Evolutionary conservation across 2,888 invertebrate genomes (phyloP), one percentile per base, ranked within the genome.

Genomic region (Hymenopus coronatus): DNA sequence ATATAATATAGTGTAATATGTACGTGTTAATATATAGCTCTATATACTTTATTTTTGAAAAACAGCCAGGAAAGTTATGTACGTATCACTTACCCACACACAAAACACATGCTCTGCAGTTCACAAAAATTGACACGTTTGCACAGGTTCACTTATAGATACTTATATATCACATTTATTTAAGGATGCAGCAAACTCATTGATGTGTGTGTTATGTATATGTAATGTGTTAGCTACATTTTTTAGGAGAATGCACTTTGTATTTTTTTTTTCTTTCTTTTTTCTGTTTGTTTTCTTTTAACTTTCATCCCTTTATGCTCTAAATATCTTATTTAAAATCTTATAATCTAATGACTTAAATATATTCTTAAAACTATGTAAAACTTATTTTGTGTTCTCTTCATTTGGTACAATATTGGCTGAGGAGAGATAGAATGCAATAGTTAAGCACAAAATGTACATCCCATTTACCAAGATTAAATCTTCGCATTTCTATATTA

Each of bases 371-470:
- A 90, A 89, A 89, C 90, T 90, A 90, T 90, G 88, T 90, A 90
- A 90, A 90, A 89, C 82, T 84, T 82, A 85, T 87, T 89, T 86
- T 90, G 85, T 89, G 89, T 89, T 90, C 90, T 90, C 90, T 90
- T 91, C 89, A 90, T 91, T 91, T 91, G 91, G 91, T 91, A 90
- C 91, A 91, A 91, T 88, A 91, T 91, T 91, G 91, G 91, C 91
- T 90, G 90, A 91, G 90, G 88, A 83, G 30, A 87, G 82, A 70
- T 30, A 88, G 85, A 89, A 88, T 83, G 88, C 88, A 90, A 91
- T 88, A 90, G 89, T 90, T 91, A 91, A 91, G 91, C 91, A 91
- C 91, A 91, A 90, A 89, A 90, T 89, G 87, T 90, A 90, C 89
- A 90, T 90, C 89, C 90, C 90, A 90, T 90, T 88, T 89, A 89